Percentiles rank a stretch among this genome's conserved stretches.
Evolutionary conservation across 2,888 invertebrate species (phyloP).

Genomic region (Dugesia japonica): DNA sequence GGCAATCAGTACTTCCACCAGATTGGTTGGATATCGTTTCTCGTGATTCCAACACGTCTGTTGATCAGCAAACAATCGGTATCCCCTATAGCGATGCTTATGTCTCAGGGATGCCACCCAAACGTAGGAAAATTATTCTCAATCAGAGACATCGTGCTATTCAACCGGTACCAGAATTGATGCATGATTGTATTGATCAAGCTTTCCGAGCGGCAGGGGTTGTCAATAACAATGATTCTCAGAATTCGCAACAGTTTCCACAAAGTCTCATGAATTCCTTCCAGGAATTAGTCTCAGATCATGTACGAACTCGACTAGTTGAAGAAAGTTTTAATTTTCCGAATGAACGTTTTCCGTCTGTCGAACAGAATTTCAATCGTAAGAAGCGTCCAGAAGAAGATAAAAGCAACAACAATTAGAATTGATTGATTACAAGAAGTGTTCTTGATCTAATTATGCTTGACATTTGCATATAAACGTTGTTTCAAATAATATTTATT

Average conservation of each 20-base stretch:
- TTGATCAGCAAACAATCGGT: background rate
- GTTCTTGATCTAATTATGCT: too few species aligned
- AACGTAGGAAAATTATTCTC: background rate
- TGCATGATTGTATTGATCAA: background rate
- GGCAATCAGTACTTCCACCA: background rate
- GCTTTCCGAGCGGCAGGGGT: background rate
- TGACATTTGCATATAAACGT: too few species aligned
- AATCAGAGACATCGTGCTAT: background rate
- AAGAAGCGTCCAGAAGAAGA: background rate
- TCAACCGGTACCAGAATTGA: background rate
- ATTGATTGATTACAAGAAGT: too few species aligned
- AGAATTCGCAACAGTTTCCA: background rate
- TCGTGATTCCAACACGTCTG: background rate
- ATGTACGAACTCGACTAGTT: background rate
- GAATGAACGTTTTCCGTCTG: background rate
- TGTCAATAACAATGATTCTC: background rate
- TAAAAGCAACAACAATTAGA: background rate
- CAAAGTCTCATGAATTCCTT: background rate
- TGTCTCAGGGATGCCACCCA: background rate
- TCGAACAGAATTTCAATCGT: background rate
- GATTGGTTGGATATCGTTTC: background rate
- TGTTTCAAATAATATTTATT: too few species aligned
- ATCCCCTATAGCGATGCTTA: background rate
- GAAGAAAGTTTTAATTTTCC: background rate
- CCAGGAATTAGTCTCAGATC: constrained; percentile 5